Base-by-base conservation (phyloP, 1,140 invertebrate species). In the Calliphora vicina region DNA sequence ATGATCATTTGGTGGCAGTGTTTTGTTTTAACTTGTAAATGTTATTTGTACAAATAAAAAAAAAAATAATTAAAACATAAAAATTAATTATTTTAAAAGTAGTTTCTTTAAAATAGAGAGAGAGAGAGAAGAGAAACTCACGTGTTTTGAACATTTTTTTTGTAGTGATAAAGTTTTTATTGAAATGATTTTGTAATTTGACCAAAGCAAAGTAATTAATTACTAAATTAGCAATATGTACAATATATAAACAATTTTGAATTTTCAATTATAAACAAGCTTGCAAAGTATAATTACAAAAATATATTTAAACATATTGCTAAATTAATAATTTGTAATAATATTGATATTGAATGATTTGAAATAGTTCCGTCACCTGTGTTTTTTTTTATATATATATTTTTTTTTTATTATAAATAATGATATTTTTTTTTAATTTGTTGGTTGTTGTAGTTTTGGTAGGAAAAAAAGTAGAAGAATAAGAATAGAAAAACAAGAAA, bases 401-500 rank as follows among this genome's bases (percentile, higher is more conserved):
- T 76, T 5, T 78, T 71, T 20, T 78, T 78, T 78, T 74, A 35
- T 76, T 20, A n/a, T 76, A 42, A 42, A 27, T 2, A 50, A 45
- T 78, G 6, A 67, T 25, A 25, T 78, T 78, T 45, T 23, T 43
- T 45, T 45, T 2, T 12, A 35, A 23, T 76, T 73, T 42, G 17
- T 76, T 42, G 73, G n/a, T 73, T 73, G 25, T 73, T 15, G 27
- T 73, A 12, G 72, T 76, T 76, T 76, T 76, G 73, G 67, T 45
- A 57, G 78, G 57, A 71, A 80, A 45, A 88, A 84, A 88, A 88
- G 83, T 73, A 86, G 82, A 87, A 85, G 87, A 86, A 85, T 85
- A 86, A 83, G 87, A 83, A 87, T 84, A 82, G 80, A 85, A 82
- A 88, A 87, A 87, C 83, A 87, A 84, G 86, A 86, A 76, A 85